These are phyloP conservation scores for Drosophila imparisetae DNA, from an alignment of 2,888 invertebrate species.

Conservation along the genomic window DNA sequence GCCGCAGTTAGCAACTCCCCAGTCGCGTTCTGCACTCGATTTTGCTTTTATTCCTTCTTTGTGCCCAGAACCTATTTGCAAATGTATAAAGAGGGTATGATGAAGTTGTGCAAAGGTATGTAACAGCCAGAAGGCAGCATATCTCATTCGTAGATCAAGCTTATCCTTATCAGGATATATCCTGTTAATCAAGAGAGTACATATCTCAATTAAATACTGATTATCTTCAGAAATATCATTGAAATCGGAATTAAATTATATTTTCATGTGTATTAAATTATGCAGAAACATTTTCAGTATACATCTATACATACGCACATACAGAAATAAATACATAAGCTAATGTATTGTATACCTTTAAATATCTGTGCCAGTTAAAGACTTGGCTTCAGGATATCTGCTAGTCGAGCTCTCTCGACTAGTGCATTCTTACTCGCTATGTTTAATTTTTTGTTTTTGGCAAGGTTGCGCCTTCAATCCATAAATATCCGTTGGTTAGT, in stretches of 20 bases:
- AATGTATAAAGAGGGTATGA: not conserved
- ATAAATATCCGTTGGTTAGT: conserved; percentile 75
- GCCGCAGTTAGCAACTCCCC: conserved; percentile 75
- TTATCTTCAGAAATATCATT: accelerated
- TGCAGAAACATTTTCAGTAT: not conserved
- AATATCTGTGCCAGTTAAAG: not conserved
- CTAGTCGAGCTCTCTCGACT: not conserved
- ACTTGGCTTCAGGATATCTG: not conserved
- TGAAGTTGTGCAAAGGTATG: not conserved
- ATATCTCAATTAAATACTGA: not conserved
- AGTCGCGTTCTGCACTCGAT: conserved; percentile 56
- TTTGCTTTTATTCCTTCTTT: not conserved
- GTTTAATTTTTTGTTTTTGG: conserved; percentile 45
- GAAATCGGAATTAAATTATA: not conserved
- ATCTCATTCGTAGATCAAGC: not conserved
- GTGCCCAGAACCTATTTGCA: not conserved
- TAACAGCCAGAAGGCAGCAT: not conserved
- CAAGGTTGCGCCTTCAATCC: conserved; percentile 80
- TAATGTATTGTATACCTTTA: not conserved
- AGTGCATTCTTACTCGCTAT: not conserved
- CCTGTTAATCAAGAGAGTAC: not conserved
- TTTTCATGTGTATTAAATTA: not conserved
- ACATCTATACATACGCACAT: not conserved
- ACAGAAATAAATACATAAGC: no score
- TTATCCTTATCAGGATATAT: not conserved